Percentiles rank a stretch among this genome's conserved stretches.
These are phyloP conservation scores for Gasterosteus nipponicus DNA, from an alignment of 2,113 vertebrate species.

Conservation along the genomic window DNA sequence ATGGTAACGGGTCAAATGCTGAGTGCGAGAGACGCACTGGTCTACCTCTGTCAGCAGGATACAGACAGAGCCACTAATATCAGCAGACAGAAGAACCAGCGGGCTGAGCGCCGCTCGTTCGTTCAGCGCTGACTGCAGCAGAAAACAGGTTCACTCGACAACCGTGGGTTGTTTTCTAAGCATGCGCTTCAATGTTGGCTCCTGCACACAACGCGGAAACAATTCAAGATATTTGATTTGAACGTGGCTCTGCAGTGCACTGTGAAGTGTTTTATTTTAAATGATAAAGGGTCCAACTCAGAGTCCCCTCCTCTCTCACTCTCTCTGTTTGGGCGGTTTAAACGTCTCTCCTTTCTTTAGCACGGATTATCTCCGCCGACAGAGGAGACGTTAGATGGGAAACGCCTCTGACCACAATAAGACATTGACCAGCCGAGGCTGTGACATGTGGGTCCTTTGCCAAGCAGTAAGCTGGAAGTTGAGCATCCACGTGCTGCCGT, in stretches of 20 bases:
- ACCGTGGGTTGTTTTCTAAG: background rate
- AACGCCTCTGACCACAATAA: constrained; percentile 46
- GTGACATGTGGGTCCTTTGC: constrained; percentile 29
- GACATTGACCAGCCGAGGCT: constrained; percentile 22
- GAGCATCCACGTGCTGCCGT: background rate
- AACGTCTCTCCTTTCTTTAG: constrained; percentile 8
- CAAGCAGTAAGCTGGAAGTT: constrained; percentile 12
- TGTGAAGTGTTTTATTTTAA: background rate
- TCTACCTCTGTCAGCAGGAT: constrained; percentile 16
- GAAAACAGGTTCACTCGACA: constrained; percentile 3
- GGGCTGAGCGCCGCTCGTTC: constrained; percentile 1
- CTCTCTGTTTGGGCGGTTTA: constrained; percentile 8
- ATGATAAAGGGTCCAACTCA: constrained; percentile 29
- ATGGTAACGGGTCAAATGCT: constrained; percentile 60
- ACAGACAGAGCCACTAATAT: constrained; percentile 19
- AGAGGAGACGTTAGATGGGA: constrained; percentile 39
- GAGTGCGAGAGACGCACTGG: constrained; percentile 20
- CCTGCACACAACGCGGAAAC: background rate
- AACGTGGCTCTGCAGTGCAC: background rate
- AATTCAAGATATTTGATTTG: background rate
- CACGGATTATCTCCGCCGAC: constrained; percentile 26
- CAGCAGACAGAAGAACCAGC: constrained; percentile 21
- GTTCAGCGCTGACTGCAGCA: constrained; percentile 9
- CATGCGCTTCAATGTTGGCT: background rate
- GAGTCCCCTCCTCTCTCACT: constrained; percentile 9